phyloP scores from a whole-genome alignment of 2,888 invertebrate genomes.

The Lobophora halterata region DNA sequence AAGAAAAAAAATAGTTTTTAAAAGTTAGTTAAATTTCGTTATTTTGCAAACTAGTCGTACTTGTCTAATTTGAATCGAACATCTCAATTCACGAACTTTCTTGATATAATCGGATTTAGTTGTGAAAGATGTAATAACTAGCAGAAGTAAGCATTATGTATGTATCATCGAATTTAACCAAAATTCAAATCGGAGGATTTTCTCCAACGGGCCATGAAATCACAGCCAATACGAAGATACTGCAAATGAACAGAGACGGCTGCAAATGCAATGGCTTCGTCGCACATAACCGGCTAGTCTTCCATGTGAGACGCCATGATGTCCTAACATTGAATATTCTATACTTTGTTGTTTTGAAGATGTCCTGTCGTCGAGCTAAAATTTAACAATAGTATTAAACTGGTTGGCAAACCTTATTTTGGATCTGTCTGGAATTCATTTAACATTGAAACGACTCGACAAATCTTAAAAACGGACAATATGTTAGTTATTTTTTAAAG shows the following conservation, averaged over 20 bases:
- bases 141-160: no score
- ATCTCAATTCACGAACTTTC: no score
- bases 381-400: conserved; percentile 5
- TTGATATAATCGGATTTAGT: no score
- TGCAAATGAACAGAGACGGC: conserved; percentile 65
- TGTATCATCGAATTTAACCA: conserved; percentile 6
- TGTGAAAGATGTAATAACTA: no score
- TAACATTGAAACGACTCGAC: no score
- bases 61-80: no score
- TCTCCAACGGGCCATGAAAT: conserved; percentile 42
- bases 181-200: conserved; percentile 9
- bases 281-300: conserved; percentile 27
- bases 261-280: conserved; percentile 35
- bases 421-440: no score
- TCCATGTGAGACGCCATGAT: conserved; percentile 15
- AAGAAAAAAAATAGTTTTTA: no score
- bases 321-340: conserved; percentile 13
- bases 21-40: no score
- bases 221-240: conserved; percentile 56
- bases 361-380: conserved; percentile 4
- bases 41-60: no score
- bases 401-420: no score
- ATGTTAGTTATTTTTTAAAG: neutral
- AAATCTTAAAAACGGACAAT: no score
- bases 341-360: conserved; percentile 13